These are phyloP conservation scores for Rhagonycha lutea DNA, from an alignment of 2,888 invertebrate genomes.

Conservation along the genomic window DNA sequence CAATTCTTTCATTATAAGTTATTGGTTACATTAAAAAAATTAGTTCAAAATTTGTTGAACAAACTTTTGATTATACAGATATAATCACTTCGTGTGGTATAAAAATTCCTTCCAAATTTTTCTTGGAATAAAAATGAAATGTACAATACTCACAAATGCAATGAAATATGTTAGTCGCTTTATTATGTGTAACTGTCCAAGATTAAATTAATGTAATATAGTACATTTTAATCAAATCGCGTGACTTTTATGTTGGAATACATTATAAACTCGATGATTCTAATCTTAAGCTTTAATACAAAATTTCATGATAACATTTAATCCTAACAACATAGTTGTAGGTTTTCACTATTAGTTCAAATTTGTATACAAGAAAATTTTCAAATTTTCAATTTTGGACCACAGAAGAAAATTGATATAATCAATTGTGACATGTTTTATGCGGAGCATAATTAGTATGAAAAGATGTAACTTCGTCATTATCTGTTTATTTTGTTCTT, in stretches of 20 bases:
- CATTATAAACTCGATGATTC: slow-evolving; percentile 19
- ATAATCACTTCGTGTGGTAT: background rate
- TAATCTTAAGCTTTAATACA: slow-evolving; percentile 18
- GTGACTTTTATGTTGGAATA: slow-evolving; percentile 19
- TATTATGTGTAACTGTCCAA: slow-evolving; percentile 11
- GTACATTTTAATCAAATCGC: slow-evolving; percentile 16
- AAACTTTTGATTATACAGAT: background rate
- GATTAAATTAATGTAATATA: slow-evolving; percentile 20
- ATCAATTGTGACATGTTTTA: too few species aligned
- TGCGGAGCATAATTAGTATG: too few species aligned
- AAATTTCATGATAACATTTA: slow-evolving; percentile 17
- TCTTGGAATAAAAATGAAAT: background rate
- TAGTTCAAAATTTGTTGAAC: background rate
- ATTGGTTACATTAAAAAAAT: background rate
- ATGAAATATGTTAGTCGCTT: background rate
- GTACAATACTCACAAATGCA: background rate
- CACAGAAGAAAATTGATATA: background rate
- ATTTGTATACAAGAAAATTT: too few species aligned
- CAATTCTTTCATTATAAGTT: background rate
- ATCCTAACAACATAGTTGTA: slow-evolving; percentile 16
- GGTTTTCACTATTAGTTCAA: background rate
- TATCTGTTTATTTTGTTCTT: too few species aligned
- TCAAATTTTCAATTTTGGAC: background rate
- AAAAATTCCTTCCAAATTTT: background rate
- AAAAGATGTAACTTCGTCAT: too few species aligned